Evolutionary conservation across 1,140 invertebrate species (phyloP), one percentile per base, ranked within the genome.

Genomic region (Acyrthosiphon pisum): DNA sequence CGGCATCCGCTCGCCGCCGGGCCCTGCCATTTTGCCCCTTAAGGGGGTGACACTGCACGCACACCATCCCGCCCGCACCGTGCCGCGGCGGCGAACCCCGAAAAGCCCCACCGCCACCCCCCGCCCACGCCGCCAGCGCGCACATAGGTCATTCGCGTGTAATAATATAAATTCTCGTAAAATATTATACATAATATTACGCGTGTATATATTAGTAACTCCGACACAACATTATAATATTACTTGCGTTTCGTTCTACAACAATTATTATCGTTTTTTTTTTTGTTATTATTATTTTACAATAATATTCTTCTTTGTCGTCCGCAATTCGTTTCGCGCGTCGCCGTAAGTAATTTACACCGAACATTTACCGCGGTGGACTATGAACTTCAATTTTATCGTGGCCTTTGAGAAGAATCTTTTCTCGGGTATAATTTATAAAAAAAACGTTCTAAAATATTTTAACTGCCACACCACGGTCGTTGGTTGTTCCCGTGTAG

Each of bases 131-230:
- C 50, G 1, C 89, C 53, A 56, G 18, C 89, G 53, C 89, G 37
- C 89, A 90, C 50, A 56, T 68, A 68, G 89, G 89, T 90, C 89
- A 90, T 90, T 90, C 89, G 50, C 23, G 89, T 37, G 44, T 37
- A 89, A 53, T 35, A 89, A 56, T 30, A 68, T 68, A n/a, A 90
- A 60, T 18, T 30, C 37, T 56, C 53, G 89, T 90, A 90, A 86
- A 90, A 68, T 44, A 76, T 76, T 9, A 46, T 46, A 76, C 60
- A 76, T 68, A 68, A 68, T 68, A 90, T 68, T 44, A 90, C 37
- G 53, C 37, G 37, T 14, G 18, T 41, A 4, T 37, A 23, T 53
- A 53, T 22, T n/a, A 18, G 30, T 14, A 18, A n/a, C 30, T n/a
- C 60, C 30, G 60, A 48, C n/a, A n/a, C 20, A 11, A 87, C 30